phyloP scores from a whole-genome alignment of 2,888 invertebrate genomes.

The Hermaeophaga mercurialis region DNA sequence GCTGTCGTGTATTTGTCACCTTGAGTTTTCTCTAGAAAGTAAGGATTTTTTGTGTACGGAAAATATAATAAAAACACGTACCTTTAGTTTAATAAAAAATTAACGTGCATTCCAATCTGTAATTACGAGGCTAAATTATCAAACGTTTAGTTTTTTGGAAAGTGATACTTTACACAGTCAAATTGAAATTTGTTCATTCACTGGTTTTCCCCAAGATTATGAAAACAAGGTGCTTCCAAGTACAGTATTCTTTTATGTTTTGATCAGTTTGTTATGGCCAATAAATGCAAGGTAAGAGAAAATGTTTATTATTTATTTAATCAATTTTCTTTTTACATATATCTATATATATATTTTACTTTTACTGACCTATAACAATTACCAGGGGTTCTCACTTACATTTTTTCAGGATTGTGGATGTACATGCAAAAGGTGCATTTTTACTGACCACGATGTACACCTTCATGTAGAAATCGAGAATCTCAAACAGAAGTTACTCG shows the following conservation, averaged over 20 bases:
- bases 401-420: conserved; percentile 65
- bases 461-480: conserved; percentile 87
- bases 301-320: no score
- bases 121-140: neutral
- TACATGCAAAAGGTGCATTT: conserved; percentile 61
- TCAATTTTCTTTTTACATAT: no score
- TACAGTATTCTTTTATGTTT: conserved; percentile 24
- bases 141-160: neutral
- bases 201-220: conserved; percentile 20
- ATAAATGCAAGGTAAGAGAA: conserved; percentile 40
- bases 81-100: neutral
- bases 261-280: conserved; percentile 31
- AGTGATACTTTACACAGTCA: neutral
- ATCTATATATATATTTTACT: no score
- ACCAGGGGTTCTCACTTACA: no score
- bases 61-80: conserved; percentile 6
- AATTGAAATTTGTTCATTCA: neutral
- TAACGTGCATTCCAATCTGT: neutral
- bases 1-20: conserved; percentile 10
- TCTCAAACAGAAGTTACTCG: conserved; percentile 79
- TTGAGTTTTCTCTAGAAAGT: neutral
- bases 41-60: conserved; percentile 9
- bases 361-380: no score
- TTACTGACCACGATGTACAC: conserved; percentile 65
- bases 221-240: conserved; percentile 25